Evolutionary conservation across 2,888 invertebrate genomes (phyloP), one percentile per base, ranked within the genome.

Genomic region (Drosophila paracracens): DNA sequence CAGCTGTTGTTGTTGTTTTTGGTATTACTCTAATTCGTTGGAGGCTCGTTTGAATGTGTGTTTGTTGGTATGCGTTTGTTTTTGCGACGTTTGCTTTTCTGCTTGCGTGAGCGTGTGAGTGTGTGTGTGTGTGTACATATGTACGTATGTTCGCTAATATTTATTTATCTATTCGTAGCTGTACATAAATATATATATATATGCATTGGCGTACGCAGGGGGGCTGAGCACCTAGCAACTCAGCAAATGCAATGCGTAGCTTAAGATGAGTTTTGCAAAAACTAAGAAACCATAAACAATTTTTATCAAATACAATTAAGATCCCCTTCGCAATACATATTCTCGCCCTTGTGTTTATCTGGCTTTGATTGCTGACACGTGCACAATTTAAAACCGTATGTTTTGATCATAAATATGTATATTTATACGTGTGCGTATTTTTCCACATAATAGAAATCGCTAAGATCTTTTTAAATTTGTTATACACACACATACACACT

Each of bases 41-140:
- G 89, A 87, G 83, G 86, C 89, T 88, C 81, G 83, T 16, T 80
- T 62, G 35, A 38, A 33, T 67, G 57, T 68, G 60, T 51, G 33
- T 54, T 65, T 36, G 29, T 35, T 36, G 43, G 53, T 62, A 64
- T 72, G 48, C 50, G 63, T 64, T 43, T 74, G 69, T 56, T 74
- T 72, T 73, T 73, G 74, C 68, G 64, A 64, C 68, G 67, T 63
- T 73, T 48, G 57, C 35, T 61, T 54, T 62, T 46, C 13, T 21
- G 35, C 21, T 8, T 51, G 40, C 21, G 27, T 29, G 31, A 36
- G 11, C 54, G 21, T 21, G 18, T 40, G 48, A 63, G 27, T 65
- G 6, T 64, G 38, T 46, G 40, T 27, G 25, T 25, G 4, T 25
- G 3, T 16, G 21, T 16, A 10, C 5, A 8, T 25, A 25, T n/a